A percentile compares a stretch with the other conserved stretches of the same genome.
Conservation (phyloP, 2,888 invertebrate species). For the Brenthis hecate region DNA sequence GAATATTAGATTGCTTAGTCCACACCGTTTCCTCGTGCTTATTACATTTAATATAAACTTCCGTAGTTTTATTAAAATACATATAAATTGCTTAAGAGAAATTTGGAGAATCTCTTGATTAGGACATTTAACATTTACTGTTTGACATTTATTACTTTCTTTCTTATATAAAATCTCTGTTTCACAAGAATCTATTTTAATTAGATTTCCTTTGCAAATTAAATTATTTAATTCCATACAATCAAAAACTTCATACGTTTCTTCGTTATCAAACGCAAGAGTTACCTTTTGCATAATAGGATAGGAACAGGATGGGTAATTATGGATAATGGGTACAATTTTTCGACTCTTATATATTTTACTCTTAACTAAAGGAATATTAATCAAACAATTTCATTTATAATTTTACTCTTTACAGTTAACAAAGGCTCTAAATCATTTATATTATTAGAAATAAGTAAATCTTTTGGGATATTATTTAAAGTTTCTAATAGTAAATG, state of each 20-base stretch:
- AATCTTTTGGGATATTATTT: not conserved
- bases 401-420: slow-evolving; percentile 9
- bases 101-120: too few relatives aligned
- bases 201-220: not conserved
- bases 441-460: not conserved
- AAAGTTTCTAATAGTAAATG: not conserved
- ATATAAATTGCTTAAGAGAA: too few relatives aligned
- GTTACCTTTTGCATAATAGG: not conserved
- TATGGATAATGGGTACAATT: not conserved
- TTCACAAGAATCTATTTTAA: not conserved
- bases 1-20: too few relatives aligned
- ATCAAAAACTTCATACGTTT: not conserved
- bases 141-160: too few relatives aligned
- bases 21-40: too few relatives aligned
- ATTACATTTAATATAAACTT: too few relatives aligned
- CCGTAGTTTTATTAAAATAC: too few relatives aligned
- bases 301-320: not conserved
- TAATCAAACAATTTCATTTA: slow-evolving; percentile 23
- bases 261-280: not conserved
- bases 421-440: not conserved
- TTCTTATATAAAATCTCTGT: too few relatives aligned
- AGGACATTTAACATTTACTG: too few relatives aligned
- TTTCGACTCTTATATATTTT: not conserved
- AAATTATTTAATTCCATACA: not conserved
- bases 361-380: slow-evolving; percentile 1